Evolutionary conservation across 2,888 invertebrate genomes (phyloP).

Genomic region (Apantesis nais): DNA sequence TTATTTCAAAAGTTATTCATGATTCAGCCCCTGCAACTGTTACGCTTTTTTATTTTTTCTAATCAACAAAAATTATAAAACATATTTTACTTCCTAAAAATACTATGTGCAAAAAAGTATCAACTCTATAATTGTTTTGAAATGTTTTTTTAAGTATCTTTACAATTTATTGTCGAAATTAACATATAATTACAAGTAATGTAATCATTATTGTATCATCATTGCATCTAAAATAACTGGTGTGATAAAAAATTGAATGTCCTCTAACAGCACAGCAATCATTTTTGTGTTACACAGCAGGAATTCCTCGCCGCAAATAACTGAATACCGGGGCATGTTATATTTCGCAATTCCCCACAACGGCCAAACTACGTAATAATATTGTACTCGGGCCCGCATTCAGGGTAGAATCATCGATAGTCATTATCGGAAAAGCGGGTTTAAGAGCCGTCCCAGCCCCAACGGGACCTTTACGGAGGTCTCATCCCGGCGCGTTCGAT

Average conservation of each 20-base stretch:
- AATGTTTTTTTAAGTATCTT: too few relatives aligned
- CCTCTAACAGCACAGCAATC: slow-evolving; percentile 17
- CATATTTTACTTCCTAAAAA: too few relatives aligned
- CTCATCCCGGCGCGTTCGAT: slow-evolving; percentile 83
- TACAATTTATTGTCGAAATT: too few relatives aligned
- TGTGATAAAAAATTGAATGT: neutral
- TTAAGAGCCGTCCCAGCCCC: slow-evolving; percentile 81
- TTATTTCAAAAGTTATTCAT: neutral
- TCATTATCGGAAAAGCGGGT: slow-evolving; percentile 84
- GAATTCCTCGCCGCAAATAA: slow-evolving; percentile 69
- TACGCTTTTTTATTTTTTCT: neutral
- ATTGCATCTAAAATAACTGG: neutral
- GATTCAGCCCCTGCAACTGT: neutral
- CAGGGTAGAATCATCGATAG: slow-evolving; percentile 83
- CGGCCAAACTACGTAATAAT: slow-evolving; percentile 81
- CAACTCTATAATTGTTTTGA: too few relatives aligned
- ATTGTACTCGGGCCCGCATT: slow-evolving; percentile 78
- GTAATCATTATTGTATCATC: neutral
- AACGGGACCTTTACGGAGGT: slow-evolving; percentile 81
- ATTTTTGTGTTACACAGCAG: slow-evolving; percentile 43
- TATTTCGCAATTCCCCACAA: slow-evolving; percentile 78
- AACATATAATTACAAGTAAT: neutral
- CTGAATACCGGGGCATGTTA: slow-evolving; percentile 73
- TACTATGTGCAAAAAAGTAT: too few relatives aligned
- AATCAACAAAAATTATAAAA: neutral